A percentile compares a stretch with the other conserved stretches of the same genome.
Conservation (phyloP, 2,888 invertebrate genomes). For the Eucera pruinosa region DNA sequence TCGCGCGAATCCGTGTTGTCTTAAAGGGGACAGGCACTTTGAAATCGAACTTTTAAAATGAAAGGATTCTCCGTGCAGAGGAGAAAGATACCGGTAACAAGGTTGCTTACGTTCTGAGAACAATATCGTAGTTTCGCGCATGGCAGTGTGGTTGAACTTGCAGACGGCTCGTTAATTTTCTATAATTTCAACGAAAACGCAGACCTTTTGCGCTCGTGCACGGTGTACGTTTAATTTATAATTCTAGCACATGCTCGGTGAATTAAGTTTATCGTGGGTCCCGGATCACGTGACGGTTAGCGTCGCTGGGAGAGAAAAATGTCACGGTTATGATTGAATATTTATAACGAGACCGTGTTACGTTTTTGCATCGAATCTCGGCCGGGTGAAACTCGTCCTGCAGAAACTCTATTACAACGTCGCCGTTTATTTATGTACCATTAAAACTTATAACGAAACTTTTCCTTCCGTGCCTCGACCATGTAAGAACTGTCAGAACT, state of each 20-base stretch:
- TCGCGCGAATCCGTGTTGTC: neutral
- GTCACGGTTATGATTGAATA: conserved; percentile 63
- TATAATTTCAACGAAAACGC: conserved; percentile 34
- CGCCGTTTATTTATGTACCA: conserved; percentile 68
- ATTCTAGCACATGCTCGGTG: conserved; percentile 38
- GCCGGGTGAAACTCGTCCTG: conserved; percentile 48
- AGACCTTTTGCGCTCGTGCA: neutral
- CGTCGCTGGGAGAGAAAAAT: conserved; percentile 32
- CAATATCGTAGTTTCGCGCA: conserved; percentile 20
- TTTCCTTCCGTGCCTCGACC: conserved; percentile 51
- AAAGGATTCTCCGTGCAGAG: neutral
- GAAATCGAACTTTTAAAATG: neutral
- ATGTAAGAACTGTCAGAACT: conserved; percentile 62
- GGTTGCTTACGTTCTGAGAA: neutral
- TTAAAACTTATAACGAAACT: conserved; percentile 70
- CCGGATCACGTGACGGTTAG: conserved; percentile 24
- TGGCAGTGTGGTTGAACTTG: neutral
- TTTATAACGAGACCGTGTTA: conserved; percentile 63
- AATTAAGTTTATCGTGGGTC: conserved; percentile 41
- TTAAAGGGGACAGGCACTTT: conserved; percentile 49
- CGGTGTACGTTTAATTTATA: conserved; percentile 33
- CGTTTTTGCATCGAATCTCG: conserved; percentile 57
- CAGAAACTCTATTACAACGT: conserved; percentile 66
- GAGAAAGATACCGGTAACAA: conserved; percentile 15
- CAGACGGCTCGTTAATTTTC: conserved; percentile 45